Conservation (phyloP, 2,797 vertebrate species). For the Lutra lutra region DNA sequence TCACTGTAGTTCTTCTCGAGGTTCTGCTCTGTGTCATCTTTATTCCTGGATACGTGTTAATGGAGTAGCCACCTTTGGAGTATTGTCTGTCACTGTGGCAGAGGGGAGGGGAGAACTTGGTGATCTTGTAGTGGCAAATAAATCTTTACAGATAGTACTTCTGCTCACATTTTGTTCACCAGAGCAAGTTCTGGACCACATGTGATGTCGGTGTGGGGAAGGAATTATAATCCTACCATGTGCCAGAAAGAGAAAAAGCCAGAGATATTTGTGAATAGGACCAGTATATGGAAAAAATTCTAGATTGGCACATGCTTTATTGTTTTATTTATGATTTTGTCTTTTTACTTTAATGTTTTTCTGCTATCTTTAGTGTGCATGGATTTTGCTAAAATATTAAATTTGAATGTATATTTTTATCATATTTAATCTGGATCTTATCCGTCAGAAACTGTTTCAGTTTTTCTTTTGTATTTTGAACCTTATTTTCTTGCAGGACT, state of each 20-base stretch:
- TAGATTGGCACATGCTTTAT: background rate
- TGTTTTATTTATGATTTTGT: slow-evolving; percentile 22
- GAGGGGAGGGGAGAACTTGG: background rate
- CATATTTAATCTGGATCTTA: background rate
- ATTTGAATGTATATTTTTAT: background rate
- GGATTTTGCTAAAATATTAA: slow-evolving; percentile 21
- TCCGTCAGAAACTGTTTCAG: background rate
- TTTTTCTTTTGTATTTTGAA: slow-evolving; percentile 24
- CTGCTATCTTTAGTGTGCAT: background rate
- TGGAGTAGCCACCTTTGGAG: background rate
- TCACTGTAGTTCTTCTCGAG: background rate
- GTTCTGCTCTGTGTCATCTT: background rate
- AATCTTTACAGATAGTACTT: background rate
- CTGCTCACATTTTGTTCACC: background rate
- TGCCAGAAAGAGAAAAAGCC: background rate
- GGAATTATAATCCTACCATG: background rate
- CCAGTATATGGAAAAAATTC: background rate
- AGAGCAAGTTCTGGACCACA: background rate
- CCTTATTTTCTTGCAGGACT: background rate
- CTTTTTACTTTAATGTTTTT: slow-evolving; percentile 22
- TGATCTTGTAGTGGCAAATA: background rate
- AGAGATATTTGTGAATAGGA: background rate
- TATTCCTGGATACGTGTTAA: background rate
- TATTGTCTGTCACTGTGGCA: background rate
- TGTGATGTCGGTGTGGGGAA: background rate